phyloP scores from a whole-genome alignment of 2,888 invertebrate species.

The Stegophylla sp. region DNA sequence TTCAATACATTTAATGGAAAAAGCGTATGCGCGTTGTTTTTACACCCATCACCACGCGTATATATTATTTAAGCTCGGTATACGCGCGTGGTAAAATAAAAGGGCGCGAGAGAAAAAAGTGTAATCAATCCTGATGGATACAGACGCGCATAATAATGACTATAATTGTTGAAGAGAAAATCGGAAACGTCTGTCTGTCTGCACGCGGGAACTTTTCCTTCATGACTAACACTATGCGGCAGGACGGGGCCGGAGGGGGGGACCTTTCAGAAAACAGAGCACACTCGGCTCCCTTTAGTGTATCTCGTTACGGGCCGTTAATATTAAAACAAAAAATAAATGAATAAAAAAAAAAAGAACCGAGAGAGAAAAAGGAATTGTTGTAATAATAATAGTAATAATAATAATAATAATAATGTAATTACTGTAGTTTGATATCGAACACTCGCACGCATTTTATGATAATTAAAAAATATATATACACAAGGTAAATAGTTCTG shows the following conservation, averaged over 20 bases:
- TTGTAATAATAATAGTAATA: slow-evolving; percentile 14
- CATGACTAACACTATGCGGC: slow-evolving; percentile 39
- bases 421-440: slow-evolving; percentile 53
- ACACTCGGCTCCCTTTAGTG: slow-evolving; percentile 34
- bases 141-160: slow-evolving; percentile 47
- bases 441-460: slow-evolving; percentile 49
- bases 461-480: slow-evolving; percentile 50
- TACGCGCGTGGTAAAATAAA: slow-evolving; percentile 45
- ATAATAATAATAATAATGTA: slow-evolving; percentile 50
- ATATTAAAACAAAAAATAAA: slow-evolving; percentile 45
- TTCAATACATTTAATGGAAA: slow-evolving; percentile 58
- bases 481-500: slow-evolving; percentile 50
- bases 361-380: slow-evolving; percentile 14
- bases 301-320: slow-evolving; percentile 57
- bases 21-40: slow-evolving; percentile 30
- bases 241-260: slow-evolving; percentile 13
- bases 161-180: slow-evolving; percentile 51
- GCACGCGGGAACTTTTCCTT: slow-evolving; percentile 39
- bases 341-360: too few species aligned
- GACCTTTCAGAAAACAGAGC: slow-evolving; percentile 53
- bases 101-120: slow-evolving; percentile 43
- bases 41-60: slow-evolving; percentile 39
- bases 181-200: slow-evolving; percentile 56
- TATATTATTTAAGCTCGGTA: slow-evolving; percentile 48
- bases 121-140: slow-evolving; percentile 57